Evolutionary conservation across 2,797 vertebrate genomes (phyloP).

Genomic region (Notamacropus eugenii): DNA sequence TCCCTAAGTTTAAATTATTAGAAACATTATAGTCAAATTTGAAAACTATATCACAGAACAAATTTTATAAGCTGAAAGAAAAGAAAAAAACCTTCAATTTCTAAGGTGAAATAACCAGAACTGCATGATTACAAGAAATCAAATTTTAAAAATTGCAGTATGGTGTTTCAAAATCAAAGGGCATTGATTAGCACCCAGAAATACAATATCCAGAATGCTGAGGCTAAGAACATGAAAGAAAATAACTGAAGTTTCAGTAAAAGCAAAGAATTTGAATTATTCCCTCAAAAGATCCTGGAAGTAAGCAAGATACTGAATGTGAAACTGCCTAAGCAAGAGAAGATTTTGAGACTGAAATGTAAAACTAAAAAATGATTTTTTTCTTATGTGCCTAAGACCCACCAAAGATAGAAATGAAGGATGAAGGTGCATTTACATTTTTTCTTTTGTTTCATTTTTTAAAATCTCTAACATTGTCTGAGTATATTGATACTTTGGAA

Average conservation of each 20-base stretch:
- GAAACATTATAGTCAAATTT: neutral
- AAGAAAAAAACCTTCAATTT: neutral
- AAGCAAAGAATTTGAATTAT: neutral
- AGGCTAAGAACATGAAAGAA: neutral
- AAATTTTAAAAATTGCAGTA: neutral
- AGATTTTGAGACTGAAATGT: neutral
- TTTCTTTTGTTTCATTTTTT: neutral
- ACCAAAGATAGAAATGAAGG: neutral
- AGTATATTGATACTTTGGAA: neutral
- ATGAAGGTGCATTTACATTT: neutral
- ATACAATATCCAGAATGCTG: neutral
- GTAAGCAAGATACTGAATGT: neutral
- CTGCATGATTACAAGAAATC: neutral
- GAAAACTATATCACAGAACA: neutral
- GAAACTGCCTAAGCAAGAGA: neutral
- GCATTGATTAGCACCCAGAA: neutral
- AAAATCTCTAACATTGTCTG: neutral
- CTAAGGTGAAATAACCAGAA: neutral
- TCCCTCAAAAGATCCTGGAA: neutral
- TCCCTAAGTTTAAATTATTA: neutral
- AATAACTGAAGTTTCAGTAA: neutral
- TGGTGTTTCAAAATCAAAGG: neutral
- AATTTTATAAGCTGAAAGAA: neutral
- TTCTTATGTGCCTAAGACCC: neutral
- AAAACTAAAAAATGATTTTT: neutral